Base-by-base conservation (phyloP, 2,888 invertebrate genomes). In the Tryphoninae sp. region DNA sequence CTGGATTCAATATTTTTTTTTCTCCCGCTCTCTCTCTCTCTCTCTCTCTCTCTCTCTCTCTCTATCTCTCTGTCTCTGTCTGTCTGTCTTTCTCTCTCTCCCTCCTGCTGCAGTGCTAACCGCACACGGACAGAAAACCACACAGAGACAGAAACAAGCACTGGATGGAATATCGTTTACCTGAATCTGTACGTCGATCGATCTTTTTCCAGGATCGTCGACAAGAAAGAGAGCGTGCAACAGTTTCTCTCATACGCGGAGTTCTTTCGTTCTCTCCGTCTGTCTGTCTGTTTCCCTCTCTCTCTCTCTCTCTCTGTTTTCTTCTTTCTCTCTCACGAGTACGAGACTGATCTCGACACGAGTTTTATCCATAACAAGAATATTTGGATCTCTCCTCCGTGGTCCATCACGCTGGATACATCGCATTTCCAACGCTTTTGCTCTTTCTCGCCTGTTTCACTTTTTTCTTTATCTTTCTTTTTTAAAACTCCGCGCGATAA, bases 151-250 rank as follows among this genome's bases (percentile, higher is more conserved):
- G 26, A 59, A 58, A 51, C 53, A 75, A 79, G 67, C 61, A 53
- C 67, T 49, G 72, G 45, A 45, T 51, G 65, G 78, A 78, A 78
- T 78, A 82, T 82, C 78, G 72, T 72, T 76, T 68, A 68, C 67
- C 40, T 61, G 78, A 72, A 82, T 79, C 78, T 55, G 62, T 49
- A 42, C 61, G 75, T 68, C 82, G 75, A 82, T 82, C 78, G 75
- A 82, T 78, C 81, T 78, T 82, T 78, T 68, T 67, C 51, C 68
- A 68, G 59, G 59, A 82, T 78, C 75, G 78, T 78, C 81, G 78
- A 82, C 81, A 76, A 22, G 64, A 64, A 33, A 13, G 45, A 45
- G 64, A 78, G 78, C 78, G 73, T 74, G 71, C 49, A 78, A 64
- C 62, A 69, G 59, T 61, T 67, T 71, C 49, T 71, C 68, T 67